Base-by-base conservation (phyloP, 2,888 invertebrate species). In the Aricia artaxerxes region DNA sequence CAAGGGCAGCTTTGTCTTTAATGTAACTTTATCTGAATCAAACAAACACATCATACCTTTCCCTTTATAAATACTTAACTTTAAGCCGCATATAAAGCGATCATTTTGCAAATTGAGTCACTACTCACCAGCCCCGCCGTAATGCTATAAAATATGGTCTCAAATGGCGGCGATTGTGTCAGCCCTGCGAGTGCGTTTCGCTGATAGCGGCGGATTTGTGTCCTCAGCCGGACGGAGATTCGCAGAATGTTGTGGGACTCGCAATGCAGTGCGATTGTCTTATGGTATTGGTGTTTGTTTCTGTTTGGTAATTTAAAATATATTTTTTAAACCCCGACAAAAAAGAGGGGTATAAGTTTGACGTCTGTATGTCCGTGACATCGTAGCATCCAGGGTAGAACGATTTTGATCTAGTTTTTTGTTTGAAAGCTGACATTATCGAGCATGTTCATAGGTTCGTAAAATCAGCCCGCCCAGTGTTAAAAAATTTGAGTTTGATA, bases 171-270 rank as follows among this genome's bases (percentile, higher is more conserved):
- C 89, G 92, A 93, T 92, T 84, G 83, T 85, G 86, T 85, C 89
- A 90, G 83, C 92, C 92, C 90, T 90, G 86, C 89, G 92, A 91
- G 89, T 94, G 94, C 93, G 88, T 90, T 88, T 86, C 87, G 90
- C 93, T 92, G 94, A 95, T 95, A 95, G 94, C 93, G 93, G 92
- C 93, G 94, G 94, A 92, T 94, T 95, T 92, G 93, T 91, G 93
- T 89, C 94, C 89, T 93, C 94, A 93, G 89, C 92, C 92, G 92
- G 84, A 90, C 85, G 82, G 85, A 83, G 75, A 44, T 49, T 69
- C 6, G 13, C 75, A 24, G 49, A 75, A 49, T 75, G 49, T 49
- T 76, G 31, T 13, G 31, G 75, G 31, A 11, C 31, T 75, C 24
- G 49, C 31, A 44, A 13, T 73, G 49, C 31, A 44, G 24, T 44